A percentile compares a stretch with the other conserved stretches of the same genome.
phyloP scores from a whole-genome alignment of 2,888 invertebrate genomes.

The Erpobdella octoculata region DNA sequence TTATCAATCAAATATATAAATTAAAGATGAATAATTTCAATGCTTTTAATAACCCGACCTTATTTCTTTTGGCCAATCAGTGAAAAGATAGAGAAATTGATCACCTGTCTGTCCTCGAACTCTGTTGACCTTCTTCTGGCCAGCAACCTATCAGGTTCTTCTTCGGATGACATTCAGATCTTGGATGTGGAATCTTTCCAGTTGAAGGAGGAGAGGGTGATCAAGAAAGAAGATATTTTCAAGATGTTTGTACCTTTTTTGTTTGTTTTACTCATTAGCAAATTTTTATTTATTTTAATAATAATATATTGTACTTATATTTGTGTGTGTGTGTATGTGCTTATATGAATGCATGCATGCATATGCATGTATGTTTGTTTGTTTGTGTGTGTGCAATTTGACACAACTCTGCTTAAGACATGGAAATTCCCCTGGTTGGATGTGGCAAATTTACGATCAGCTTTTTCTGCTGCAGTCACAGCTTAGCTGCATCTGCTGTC shows the following conservation, averaged over 20 bases:
- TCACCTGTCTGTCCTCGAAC: slow-evolving; percentile 3
- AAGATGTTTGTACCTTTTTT: slow-evolving; percentile 20
- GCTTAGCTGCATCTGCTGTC: too few relatives aligned
- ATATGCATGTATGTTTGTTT: too few relatives aligned
- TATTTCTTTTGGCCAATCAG: not conserved
- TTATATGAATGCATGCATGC: too few relatives aligned
- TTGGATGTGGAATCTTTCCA: not conserved
- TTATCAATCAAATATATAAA: not conserved
- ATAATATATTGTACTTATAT: too few relatives aligned
- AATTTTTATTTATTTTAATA: too few relatives aligned
- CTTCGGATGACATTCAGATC: not conserved
- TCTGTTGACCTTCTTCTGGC: not conserved
- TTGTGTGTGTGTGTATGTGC: too few relatives aligned
- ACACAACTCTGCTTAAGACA: too few relatives aligned
- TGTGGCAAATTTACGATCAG: too few relatives aligned
- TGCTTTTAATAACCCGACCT: not conserved
- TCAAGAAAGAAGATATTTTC: slow-evolving; percentile 18
- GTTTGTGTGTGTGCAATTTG: too few relatives aligned
- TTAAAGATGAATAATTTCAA: not conserved
- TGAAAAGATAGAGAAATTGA: slow-evolving; percentile 3
- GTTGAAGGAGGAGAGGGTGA: not conserved
- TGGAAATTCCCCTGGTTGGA: too few relatives aligned
- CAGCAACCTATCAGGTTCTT: not conserved
- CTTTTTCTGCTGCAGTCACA: too few relatives aligned
- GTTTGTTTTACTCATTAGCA: too few relatives aligned